Evolutionary conservation across 92 coral and sea anemone species (phyloP), one percentile per base, ranked within the genome.

Genomic region (Micromussa lordhowensis): DNA sequence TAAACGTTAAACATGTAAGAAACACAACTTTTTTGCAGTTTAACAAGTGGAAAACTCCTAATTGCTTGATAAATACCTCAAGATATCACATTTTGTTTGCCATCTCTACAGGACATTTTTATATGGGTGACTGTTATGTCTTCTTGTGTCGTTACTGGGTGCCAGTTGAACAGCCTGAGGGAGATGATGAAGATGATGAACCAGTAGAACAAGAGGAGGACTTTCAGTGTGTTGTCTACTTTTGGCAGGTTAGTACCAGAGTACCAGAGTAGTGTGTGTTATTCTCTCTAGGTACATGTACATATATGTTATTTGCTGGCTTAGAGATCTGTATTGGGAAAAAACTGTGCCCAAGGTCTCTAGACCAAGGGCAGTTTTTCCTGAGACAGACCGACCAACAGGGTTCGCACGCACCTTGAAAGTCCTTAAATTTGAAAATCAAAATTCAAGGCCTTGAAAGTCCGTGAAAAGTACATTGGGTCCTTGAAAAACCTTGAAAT

Each of bases 71-170:
- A 21, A 69, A 69, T 12, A 29, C 21, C 75, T 32, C 5, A 16
- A 69, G 14, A 16, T 15, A 29, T 6, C 21, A 19, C 18, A 26
- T 48, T 77, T 48, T 77, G 81, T 49, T 48, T n/a, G 13, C 3
- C 66, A 53, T 85, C 34, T 12, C 58, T 82, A 13, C 61, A 97
- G 99, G 99, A 81, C 99, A 97, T 90, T 97, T 97, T 88, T 70
- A 91, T 72, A 96, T 94, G 48, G 98, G 98, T 5, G 98, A 96
- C 84, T 97, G 99, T 78, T 97, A 97, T 78, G 99, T 97, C 88
- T 97, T 97, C 82, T 90, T 97, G 54, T 97, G 99, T 82, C 99
- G 99, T 30, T 97, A 97, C 91, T 97, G 96, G 96, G 99, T 97
- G 24, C 99, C 99, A 26, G 98, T 96, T 48, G 98, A 94, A 86